A percentile compares a stretch with the other conserved stretches of the same genome.
phyloP scores from a whole-genome alignment of 2,797 vertebrate species.

The Macropodus opercularis region DNA sequence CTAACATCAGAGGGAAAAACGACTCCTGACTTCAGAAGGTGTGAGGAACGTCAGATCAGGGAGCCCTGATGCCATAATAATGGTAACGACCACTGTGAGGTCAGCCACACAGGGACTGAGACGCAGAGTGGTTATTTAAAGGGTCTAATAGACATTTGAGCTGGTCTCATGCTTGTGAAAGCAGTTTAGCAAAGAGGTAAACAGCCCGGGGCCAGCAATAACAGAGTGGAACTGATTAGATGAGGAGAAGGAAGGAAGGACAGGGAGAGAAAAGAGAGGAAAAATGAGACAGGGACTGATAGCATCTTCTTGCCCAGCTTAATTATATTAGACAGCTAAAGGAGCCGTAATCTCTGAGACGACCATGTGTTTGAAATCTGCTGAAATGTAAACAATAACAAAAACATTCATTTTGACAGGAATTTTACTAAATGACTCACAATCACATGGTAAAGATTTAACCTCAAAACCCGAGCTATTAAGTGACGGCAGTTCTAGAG shows the following conservation, averaged over 20 bases:
- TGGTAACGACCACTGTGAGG: conserved; percentile 55
- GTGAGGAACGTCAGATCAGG: conserved; percentile 60
- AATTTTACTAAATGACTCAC: conserved; percentile 13
- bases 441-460: neutral
- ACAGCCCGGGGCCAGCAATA: conserved; percentile 81
- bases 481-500: neutral
- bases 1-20: conserved; percentile 51
- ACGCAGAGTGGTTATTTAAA: conserved; percentile 52
- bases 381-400: conserved; percentile 68
- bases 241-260: conserved; percentile 58
- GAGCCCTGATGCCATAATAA: conserved; percentile 53
- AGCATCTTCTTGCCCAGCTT: conserved; percentile 79
- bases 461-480: neutral
- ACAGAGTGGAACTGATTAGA: conserved; percentile 82
- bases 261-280: conserved; percentile 50
- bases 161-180: conserved; percentile 76
- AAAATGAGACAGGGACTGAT: conserved; percentile 79
- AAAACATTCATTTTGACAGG: conserved; percentile 17
- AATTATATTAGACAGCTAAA: conserved; percentile 78
- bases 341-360: conserved; percentile 50
- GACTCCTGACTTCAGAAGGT: conserved; percentile 55
- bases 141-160: conserved; percentile 67
- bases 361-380: conserved; percentile 45
- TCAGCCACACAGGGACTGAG: conserved; percentile 54
- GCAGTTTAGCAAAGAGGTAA: conserved; percentile 78